phyloP scores from a whole-genome alignment of 2,797 vertebrate species.

The Clarias fuscus region DNA sequence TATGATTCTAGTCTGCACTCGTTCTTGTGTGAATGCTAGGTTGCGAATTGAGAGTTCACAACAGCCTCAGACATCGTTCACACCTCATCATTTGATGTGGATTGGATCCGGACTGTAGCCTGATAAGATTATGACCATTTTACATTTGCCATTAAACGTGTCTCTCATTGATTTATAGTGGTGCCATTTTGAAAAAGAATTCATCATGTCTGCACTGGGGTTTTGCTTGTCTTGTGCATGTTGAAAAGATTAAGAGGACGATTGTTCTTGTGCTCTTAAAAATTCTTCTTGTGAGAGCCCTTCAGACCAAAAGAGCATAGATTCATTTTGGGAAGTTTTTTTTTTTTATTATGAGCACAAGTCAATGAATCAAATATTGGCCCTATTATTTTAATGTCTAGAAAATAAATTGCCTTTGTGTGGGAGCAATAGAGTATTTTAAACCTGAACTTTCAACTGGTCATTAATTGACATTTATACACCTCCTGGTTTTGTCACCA shows the following conservation, averaged over 20 bases:
- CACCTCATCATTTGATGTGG: conserved; percentile 5
- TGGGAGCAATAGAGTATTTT: neutral
- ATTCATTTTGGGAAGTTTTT: neutral
- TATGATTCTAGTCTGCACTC: neutral
- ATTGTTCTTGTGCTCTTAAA: neutral
- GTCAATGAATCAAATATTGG: neutral
- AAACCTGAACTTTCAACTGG: neutral
- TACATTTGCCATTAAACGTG: neutral
- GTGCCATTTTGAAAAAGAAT: neutral
- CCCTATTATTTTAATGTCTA: neutral
- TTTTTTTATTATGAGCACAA: neutral
- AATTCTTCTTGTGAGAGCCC: too few relatives aligned
- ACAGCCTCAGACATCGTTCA: neutral
- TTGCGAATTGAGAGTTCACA: neutral
- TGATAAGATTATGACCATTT: neutral
- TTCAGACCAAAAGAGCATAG: neutral
- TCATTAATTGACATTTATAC: neutral
- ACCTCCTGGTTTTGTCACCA: neutral
- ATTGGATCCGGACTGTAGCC: neutral
- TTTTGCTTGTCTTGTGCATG: neutral
- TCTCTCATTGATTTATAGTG: neutral
- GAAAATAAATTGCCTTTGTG: neutral
- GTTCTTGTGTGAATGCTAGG: neutral
- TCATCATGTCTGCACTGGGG: neutral
- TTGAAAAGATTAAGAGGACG: neutral